Conservation (phyloP, 2,113 vertebrate species). For the Fregata magnificens region DNA sequence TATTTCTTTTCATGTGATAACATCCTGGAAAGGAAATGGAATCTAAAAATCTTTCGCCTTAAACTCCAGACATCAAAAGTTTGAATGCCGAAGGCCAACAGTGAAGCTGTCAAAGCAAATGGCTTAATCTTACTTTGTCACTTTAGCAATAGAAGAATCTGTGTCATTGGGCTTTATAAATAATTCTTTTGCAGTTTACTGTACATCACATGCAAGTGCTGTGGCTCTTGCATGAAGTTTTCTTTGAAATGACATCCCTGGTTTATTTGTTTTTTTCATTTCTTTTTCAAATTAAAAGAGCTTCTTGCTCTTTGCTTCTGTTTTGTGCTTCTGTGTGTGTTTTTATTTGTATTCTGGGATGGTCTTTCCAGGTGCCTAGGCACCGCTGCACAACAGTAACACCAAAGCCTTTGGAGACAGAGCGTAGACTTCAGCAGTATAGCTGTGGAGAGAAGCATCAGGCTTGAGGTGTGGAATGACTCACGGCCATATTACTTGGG, state of each 20-base stretch:
- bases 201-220: background rate
- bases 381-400: background rate
- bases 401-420: background rate
- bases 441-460: background rate
- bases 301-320: background rate
- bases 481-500: background rate
- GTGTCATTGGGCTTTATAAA: conserved; percentile 47
- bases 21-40: conserved; percentile 12
- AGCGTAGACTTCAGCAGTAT: background rate
- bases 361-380: background rate
- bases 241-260: conserved; percentile 2
- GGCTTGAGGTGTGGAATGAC: background rate
- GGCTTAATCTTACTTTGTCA: background rate
- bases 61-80: conserved; percentile 27
- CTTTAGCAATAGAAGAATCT: background rate
- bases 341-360: background rate
- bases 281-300: background rate
- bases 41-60: background rate
- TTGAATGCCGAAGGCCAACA: background rate
- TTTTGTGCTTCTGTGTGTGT: background rate
- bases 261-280: background rate
- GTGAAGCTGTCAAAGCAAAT: conserved; percentile 14
- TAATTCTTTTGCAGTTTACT: conserved; percentile 49
- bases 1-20: conserved; percentile 20
- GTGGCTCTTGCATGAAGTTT: background rate